Base-by-base conservation (phyloP, 2,888 invertebrate species). In the Cabera pusaria region DNA sequence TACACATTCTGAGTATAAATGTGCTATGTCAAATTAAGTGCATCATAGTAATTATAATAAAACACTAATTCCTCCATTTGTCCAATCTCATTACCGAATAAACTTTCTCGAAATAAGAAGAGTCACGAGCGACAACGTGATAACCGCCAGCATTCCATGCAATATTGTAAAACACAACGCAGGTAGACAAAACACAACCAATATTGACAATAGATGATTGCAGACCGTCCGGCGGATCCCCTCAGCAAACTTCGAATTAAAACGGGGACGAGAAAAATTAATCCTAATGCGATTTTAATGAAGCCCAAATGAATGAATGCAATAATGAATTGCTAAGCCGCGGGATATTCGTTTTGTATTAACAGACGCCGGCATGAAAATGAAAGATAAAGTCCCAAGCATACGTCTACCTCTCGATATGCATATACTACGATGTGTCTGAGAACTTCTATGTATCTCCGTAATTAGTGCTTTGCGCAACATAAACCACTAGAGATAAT, bases 211-310 rank as follows among this genome's bases (percentile, higher is more conserved):
- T 77, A 67, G 83, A 75, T 79, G 86, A 88, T 87, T 87, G 85
- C 83, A 77, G 67, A 64, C 58, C 74, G 81, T 73, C 82, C 75
- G 68, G 69, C 72, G 64, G 65, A 82, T 77, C 82, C 84, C 86
- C 83, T 82, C 70, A 70, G 82, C 80, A 78, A 82, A 81, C 83
- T 76, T 77, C 69, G 79, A 87, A 85, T 87, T 85, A 83, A 87
- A 87, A 84, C 71, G 69, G 82, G 86, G 81, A 85, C 79, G 86
- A 83, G 84, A 87, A 87, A 86, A 86, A 88, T 84, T 88, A 88
- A 88, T 87, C 88, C 87, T 87, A 88, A 88, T 87, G 82, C 87
- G 87, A 87, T 87, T 86, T 88, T 88, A 88, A 88, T 88, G 87
- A 88, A 87, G 80, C 77, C 74, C 72, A 81, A 86, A 83, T 80